These are phyloP conservation scores for Drosophila arizonae DNA, from an alignment of 1,140 invertebrate species.

Conservation along the genomic window DNA sequence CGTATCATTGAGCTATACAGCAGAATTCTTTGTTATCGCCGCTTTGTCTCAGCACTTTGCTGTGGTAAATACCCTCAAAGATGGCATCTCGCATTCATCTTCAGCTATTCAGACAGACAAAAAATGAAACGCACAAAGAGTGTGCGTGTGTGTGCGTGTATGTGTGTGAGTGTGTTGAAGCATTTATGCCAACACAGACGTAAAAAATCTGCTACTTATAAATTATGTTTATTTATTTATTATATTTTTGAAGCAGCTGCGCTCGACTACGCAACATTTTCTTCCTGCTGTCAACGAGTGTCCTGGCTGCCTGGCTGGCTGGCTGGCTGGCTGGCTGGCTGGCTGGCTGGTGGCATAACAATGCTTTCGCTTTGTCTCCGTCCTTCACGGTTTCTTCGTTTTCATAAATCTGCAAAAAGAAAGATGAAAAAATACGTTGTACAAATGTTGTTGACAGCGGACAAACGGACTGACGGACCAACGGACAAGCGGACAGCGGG, in stretches of 20 bases:
- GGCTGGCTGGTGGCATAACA: slow-evolving; percentile 39
- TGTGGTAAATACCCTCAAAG: slow-evolving; percentile 57
- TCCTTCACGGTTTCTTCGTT: slow-evolving; percentile 28
- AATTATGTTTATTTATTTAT: slow-evolving; percentile 82
- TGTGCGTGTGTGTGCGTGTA: slow-evolving; percentile 19
- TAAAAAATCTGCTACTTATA: slow-evolving; percentile 80
- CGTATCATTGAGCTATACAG: slow-evolving; percentile 6
- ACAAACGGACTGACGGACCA: slow-evolving; percentile 38
- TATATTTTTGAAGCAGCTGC: slow-evolving; percentile 78
- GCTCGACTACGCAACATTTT: slow-evolving; percentile 70
- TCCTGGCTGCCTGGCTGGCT: slow-evolving; percentile 18
- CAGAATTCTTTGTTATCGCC: slow-evolving; percentile 27
- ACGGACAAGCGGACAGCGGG: slow-evolving; percentile 53
- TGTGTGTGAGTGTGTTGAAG: slow-evolving; percentile 33
- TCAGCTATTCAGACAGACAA: slow-evolving; percentile 36
- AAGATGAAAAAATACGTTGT: slow-evolving; percentile 57
- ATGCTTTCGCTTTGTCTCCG: slow-evolving; percentile 40
- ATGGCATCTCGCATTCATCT: slow-evolving; percentile 63
- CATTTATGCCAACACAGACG: slow-evolving; percentile 74
- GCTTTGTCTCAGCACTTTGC: slow-evolving; percentile 53
- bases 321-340: slow-evolving; percentile 13
- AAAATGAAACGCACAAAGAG: slow-evolving; percentile 36
- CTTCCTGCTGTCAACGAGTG: slow-evolving; percentile 55
- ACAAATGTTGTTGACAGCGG: slow-evolving; percentile 79
- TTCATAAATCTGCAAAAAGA: slow-evolving; percentile 66